A percentile compares a stretch with the other conserved stretches of the same genome.
Evolutionary conservation across 2,797 vertebrate species (phyloP).

Genomic region (Siniperca undulata): DNA sequence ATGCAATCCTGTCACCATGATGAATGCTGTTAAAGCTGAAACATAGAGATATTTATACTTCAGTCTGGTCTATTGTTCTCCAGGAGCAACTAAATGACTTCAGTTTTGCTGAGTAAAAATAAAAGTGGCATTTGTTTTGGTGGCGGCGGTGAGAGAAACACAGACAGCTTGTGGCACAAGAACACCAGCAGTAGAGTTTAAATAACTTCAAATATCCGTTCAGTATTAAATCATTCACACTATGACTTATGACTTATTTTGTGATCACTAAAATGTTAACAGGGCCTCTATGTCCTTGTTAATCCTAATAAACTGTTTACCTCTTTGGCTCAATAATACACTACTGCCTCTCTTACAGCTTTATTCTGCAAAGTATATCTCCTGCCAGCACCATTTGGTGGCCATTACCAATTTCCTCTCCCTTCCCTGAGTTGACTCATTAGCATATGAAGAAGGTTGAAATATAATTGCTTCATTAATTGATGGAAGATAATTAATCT

Average conservation of each 20-base stretch:
- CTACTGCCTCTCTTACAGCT: background rate
- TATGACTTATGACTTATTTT: conserved; percentile 7
- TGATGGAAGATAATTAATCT: conserved; percentile 82
- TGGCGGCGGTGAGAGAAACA: conserved; percentile 6
- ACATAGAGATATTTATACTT: conserved; percentile 51
- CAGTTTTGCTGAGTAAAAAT: conserved; percentile 51
- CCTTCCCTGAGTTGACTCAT: conserved; percentile 67
- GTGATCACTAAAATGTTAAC: conserved; percentile 9
- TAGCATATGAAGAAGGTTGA: conserved; percentile 81
- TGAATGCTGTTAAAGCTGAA: conserved; percentile 57
- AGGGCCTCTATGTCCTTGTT: conserved; percentile 16
- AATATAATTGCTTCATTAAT: conserved; percentile 82
- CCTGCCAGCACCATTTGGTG: conserved; percentile 47
- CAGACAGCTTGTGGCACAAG: conserved; percentile 3
- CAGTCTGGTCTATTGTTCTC: conserved; percentile 55
- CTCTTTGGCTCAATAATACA: conserved; percentile 4
- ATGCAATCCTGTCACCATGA: conserved; percentile 59
- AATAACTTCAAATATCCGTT: conserved; percentile 3
- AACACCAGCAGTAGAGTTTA: background rate
- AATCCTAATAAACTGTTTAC: conserved; percentile 26
- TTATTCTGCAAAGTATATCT: conserved; percentile 5
- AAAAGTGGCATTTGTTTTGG: conserved; percentile 39
- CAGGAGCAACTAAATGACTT: conserved; percentile 37
- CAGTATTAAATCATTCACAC: background rate
- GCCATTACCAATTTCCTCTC: conserved; percentile 56